A percentile compares a stretch with the other conserved stretches of the same genome.
Conservation (phyloP, 2,113 vertebrate species). For the Penelope pileata region DNA sequence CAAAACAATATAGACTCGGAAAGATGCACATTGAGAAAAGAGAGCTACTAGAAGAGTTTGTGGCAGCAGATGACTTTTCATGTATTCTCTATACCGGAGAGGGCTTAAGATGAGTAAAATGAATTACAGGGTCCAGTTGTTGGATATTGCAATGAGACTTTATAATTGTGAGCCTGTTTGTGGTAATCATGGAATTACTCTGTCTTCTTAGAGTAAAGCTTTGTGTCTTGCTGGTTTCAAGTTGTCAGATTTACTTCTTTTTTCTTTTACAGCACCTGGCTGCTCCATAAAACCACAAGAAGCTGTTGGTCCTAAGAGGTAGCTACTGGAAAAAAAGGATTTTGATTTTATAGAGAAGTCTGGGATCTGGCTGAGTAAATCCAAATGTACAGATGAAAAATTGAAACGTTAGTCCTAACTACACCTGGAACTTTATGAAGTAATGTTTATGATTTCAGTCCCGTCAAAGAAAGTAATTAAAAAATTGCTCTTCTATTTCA, state of each 20-base stretch:
- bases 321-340: background rate
- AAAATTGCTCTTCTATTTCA: background rate
- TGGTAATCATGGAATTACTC: background rate
- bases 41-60: background rate
- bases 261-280: constrained; percentile 25
- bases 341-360: background rate
- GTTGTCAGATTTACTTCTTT: background rate
- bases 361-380: background rate
- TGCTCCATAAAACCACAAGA: constrained; percentile 65
- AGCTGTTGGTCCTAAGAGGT: constrained; percentile 51
- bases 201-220: background rate
- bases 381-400: background rate
- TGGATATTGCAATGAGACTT: background rate
- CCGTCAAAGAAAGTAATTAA: background rate
- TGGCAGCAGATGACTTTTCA: background rate
- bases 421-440: background rate
- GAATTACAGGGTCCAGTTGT: background rate
- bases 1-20: background rate
- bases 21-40: background rate
- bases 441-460: background rate
- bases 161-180: background rate
- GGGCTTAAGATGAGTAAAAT: background rate
- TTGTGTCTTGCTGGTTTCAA: background rate
- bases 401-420: background rate
- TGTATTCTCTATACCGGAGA: background rate